Base-by-base conservation (phyloP, 2,113 vertebrate species). In the Anoplopoma fimbria region DNA sequence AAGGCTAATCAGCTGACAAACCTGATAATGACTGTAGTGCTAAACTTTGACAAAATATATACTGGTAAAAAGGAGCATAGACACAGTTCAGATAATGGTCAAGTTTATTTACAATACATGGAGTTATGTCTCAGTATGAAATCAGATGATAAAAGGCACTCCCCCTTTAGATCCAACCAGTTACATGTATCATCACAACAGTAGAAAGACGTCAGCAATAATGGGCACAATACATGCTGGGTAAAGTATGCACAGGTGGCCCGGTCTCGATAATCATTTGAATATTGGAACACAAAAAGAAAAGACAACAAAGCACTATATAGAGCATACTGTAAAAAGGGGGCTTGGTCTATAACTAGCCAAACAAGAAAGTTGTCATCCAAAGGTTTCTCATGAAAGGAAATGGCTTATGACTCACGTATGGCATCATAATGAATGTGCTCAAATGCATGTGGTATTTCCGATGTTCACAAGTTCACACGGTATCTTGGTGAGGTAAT, bases 301-400 rank as follows among this genome's bases (percentile, higher is more conserved):
- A 51, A 38, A 69, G 38, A 51, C 57, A 73, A 75, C 38, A 7
- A 79, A 74, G 9, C 29, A 31, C 23, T 27, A 36, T 40, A 38
- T 29, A 33, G 9, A 71, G 23, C 34, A 55, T 15, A 29, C 45
- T 63, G 36, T 31, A 70, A 31, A 51, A 75, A 70, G 25, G 83
- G 53, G 75, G 88, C 34, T 79, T 75, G 64, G 81, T 60, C 58
- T 53, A 21, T 15, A 83, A 80, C 83, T 49, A 55, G 62, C 40
- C 53, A 75, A 85, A 91, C 87, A 75, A 88, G 85, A 89, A 77
- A 33, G 49, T 8, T 53, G 63, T 68, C 62, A 63, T 77, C 21
- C 38, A 61, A 49, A 81, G 79, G 55, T 79, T 45, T 69, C 57
- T 78, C 58, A 68, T 71, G 31, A 82, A 83, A 80, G 75, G 65